Base-by-base conservation (phyloP, 1,140 invertebrate genomes). In the Ceratosolen solmsi region DNA sequence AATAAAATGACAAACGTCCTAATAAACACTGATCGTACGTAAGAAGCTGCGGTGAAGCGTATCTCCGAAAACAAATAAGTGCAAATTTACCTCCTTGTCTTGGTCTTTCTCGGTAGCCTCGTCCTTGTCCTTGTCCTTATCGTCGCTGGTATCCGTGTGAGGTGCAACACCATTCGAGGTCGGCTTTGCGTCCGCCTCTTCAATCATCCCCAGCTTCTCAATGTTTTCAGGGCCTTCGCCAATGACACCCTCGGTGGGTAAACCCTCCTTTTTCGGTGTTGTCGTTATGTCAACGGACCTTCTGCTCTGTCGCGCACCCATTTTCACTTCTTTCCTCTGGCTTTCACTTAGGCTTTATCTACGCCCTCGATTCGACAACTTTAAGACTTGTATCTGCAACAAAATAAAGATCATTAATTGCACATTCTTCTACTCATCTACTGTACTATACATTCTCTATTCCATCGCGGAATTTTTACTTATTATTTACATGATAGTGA, bases 251-350 rank as follows among this genome's bases (percentile, higher is more conserved):
- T 94, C 94, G 33, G 90, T 92, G 51, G 88, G 88, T 30, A 89
- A 46, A 72, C 93, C 93, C 83, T 94, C 94, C 87, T 95, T 96
- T 88, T 96, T 95, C 87, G 95, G 94, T 86, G 95, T 95, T 88
- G 95, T 96, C 85, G 94, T 95, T 90, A 96, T 96, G 88, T 96
- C 95, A 87, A 96, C 95, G 85, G 95, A 96, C 92, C 95, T 94
- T 91, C 95, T 96, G 91, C 95, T 96, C 92, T 96, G 95, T 92
- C 94, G 94, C 90, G 94, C 95, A 92, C 96, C 96, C 95, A 96
- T 96, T 89, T 90, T 93, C n/a, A 82, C 85, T 86, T 89, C 84
- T 84, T 89, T 89, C 73, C 60, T 83, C 2, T 56, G 30, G 30
- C 49, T 86, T 54, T 82, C 38, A 83, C 22, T 63, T 83, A 13